Evolutionary conservation across 2,113 vertebrate genomes (phyloP).

Genomic region (Syrrhaptes paradoxus): DNA sequence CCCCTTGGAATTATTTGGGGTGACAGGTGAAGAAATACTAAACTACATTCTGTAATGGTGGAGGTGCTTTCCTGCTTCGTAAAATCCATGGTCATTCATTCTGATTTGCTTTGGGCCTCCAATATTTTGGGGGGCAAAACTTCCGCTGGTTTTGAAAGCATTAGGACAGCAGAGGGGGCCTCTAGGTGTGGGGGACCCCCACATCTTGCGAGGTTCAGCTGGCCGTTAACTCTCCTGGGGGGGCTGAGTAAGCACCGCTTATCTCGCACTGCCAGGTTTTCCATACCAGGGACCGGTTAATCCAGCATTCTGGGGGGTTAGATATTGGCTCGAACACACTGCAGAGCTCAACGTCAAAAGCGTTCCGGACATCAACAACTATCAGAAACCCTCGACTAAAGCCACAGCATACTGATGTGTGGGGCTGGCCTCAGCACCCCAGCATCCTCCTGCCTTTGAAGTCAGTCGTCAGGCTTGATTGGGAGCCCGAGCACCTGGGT

Average conservation of each 20-base stretch:
- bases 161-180: neutral
- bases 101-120: neutral
- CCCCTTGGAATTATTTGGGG: neutral
- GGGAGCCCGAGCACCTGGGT: neutral
- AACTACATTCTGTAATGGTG: neutral
- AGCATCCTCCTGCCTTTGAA: neutral
- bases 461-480: neutral
- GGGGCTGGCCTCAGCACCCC: neutral
- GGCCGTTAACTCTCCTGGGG: neutral
- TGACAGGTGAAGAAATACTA: neutral
- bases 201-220: fast-evolving
- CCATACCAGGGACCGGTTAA: neutral
- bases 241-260: neutral
- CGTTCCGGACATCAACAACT: neutral
- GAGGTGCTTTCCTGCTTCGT: neutral
- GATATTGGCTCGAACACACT: fast-evolving
- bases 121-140: neutral
- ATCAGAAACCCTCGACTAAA: neutral
- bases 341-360: neutral
- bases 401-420: neutral
- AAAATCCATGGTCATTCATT: neutral
- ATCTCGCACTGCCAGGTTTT: neutral
- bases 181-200: neutral
- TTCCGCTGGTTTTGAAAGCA: neutral
- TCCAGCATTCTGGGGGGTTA: neutral